Conservation (phyloP, 2,113 vertebrate genomes). For the Odobenus rosmarus region DNA sequence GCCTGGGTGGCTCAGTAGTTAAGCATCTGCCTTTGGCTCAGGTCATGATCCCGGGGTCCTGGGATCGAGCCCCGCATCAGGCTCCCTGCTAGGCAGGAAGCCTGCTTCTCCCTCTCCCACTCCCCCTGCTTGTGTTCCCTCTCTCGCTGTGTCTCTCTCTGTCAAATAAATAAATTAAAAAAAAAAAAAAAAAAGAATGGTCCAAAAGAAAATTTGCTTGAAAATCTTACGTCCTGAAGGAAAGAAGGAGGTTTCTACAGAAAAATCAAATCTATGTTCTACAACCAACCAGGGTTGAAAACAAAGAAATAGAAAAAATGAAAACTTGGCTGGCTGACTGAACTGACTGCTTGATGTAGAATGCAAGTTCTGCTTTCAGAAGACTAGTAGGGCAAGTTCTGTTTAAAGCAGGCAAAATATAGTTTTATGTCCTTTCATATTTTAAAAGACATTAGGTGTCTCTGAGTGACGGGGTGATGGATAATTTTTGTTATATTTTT, state of each 20-base stretch:
- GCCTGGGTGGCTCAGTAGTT: too few species aligned
- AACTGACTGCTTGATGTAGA: background rate
- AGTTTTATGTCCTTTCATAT: background rate
- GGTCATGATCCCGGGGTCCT: too few species aligned
- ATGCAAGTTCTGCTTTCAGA: background rate
- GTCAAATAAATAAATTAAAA: too few species aligned
- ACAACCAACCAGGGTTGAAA: slow-evolving; percentile 27
- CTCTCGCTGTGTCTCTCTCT: too few species aligned
- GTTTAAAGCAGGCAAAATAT: slow-evolving; percentile 40
- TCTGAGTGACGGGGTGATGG: background rate
- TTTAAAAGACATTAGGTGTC: background rate
- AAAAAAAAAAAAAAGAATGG: background rate
- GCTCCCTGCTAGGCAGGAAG: too few species aligned
- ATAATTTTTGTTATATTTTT: slow-evolving; percentile 22
- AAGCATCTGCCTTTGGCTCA: too few species aligned
- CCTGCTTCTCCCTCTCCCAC: too few species aligned
- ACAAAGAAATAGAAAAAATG: background rate
- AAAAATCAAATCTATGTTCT: background rate
- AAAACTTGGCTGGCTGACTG: background rate
- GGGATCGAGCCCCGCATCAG: too few species aligned
- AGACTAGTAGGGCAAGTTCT: background rate
- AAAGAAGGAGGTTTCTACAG: background rate
- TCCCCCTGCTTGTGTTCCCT: too few species aligned
- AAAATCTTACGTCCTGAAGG: background rate
- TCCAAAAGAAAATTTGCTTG: background rate